Conservation (phyloP, 2,888 invertebrate genomes). For the Meganola albula region DNA sequence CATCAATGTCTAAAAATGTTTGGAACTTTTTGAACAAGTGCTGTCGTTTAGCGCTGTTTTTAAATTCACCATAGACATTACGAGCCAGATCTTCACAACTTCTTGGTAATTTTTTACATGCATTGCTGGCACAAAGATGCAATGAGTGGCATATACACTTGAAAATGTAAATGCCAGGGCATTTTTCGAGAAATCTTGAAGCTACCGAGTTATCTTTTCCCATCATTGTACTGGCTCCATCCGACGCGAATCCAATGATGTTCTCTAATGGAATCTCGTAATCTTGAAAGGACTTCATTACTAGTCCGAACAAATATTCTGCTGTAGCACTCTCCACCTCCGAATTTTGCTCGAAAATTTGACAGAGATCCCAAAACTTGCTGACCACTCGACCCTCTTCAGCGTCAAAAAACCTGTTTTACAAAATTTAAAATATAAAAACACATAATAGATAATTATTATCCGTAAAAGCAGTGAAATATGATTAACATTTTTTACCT, state of each 20-base stretch:
- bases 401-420: too few relatives aligned
- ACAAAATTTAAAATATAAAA: too few relatives aligned
- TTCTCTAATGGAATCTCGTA: slow-evolving; percentile 3
- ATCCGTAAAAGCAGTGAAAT: too few relatives aligned
- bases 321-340: slow-evolving; percentile 2
- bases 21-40: too few relatives aligned
- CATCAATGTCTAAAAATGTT: too few relatives aligned
- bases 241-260: slow-evolving; percentile 4
- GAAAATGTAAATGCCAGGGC: slow-evolving; percentile 2
- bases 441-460: too few relatives aligned
- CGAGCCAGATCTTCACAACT: slow-evolving; percentile 5
- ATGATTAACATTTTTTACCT: too few relatives aligned
- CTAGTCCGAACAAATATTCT: background rate
- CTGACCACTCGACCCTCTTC: slow-evolving; percentile 1
- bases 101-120: slow-evolving; percentile 1
- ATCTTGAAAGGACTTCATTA: slow-evolving; percentile 1
- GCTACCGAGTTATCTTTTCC: background rate
- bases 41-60: too few relatives aligned
- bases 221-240: slow-evolving; percentile 3
- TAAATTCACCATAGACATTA: background rate
- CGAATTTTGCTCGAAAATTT: background rate
- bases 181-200: background rate
- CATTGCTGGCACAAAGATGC: slow-evolving; percentile 4
- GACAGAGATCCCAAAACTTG: slow-evolving; percentile 8
- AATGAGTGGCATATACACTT: slow-evolving; percentile 6